Conservation (phyloP, 2,797 vertebrate genomes). For the Rhinogobio ventralis region DNA sequence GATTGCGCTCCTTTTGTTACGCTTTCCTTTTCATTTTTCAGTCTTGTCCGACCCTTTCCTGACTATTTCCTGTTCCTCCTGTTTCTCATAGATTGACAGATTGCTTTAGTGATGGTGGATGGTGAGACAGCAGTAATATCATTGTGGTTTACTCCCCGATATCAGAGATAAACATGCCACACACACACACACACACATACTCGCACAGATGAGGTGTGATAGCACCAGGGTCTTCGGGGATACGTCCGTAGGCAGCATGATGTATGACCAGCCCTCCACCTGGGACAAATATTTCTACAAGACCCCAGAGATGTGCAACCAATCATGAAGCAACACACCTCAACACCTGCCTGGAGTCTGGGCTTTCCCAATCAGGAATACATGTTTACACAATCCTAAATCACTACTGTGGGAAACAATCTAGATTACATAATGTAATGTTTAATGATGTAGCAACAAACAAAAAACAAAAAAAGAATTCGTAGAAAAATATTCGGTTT, state of each 20-base stretch:
- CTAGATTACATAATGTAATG: not conserved
- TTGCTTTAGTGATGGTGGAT: conserved; percentile 69
- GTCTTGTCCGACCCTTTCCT: conserved; percentile 7
- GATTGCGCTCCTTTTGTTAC: conserved; percentile 49
- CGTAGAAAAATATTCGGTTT: too few species aligned
- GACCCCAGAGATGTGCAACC: conserved; percentile 24
- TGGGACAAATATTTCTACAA: conserved; percentile 42
- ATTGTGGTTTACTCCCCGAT: conserved; percentile 25
- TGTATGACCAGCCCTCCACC: conserved; percentile 49
- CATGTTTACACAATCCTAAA: conserved; percentile 7
- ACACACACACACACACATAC: conserved; percentile 34
- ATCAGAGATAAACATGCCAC: conserved; percentile 45
- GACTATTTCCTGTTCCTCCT: conserved; percentile 9
- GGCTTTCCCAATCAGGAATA: not conserved
- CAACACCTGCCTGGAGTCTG: conserved; percentile 25
- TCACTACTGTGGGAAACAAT: not conserved
- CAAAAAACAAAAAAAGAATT: not conserved
- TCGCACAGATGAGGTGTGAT: conserved; percentile 46
- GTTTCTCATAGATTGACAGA: conserved; percentile 60
- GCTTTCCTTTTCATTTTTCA: conserved; percentile 11
- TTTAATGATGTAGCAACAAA: not conserved
- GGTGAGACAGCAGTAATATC: conserved; percentile 67
- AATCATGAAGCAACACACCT: conserved; percentile 39
- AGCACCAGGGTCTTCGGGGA: conserved; percentile 45
- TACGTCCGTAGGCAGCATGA: conserved; percentile 46